Evolutionary conservation across 2,888 invertebrate genomes (phyloP).

Genomic region (Drosophila stalkeri): DNA sequence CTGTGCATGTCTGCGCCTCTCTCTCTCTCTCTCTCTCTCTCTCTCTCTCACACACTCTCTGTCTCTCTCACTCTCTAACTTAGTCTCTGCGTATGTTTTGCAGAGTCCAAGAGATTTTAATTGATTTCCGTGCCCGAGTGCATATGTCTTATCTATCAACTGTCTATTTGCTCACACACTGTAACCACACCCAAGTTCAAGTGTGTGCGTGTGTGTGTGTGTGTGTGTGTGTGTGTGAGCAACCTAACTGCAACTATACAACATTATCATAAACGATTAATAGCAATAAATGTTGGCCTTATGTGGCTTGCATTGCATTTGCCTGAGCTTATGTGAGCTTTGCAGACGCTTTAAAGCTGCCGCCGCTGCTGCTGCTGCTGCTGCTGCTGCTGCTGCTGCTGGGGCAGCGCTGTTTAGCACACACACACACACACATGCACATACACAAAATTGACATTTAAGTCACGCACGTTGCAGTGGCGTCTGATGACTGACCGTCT

Average conservation of each 20-base stretch:
- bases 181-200: conserved; percentile 24
- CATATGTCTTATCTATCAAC: conserved; percentile 71
- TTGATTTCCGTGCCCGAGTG: conserved; percentile 83
- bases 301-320: neutral
- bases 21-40: conserved; percentile 4
- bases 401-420: conserved; percentile 25
- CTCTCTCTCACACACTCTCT: conserved; percentile 6
- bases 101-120: conserved; percentile 77
- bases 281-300: neutral
- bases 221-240: conserved; percentile 4
- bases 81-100: too few relatives aligned
- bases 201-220: conserved; percentile 7
- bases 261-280: conserved; percentile 5
- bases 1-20: conserved; percentile 7
- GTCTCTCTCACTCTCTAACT: conserved; percentile 3
- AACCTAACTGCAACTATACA: neutral
- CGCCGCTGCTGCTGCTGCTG: too few relatives aligned
- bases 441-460: conserved; percentile 59
- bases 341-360: conserved; percentile 14
- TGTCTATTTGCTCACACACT: conserved; percentile 50
- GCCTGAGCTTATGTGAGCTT: conserved; percentile 12
- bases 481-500: conserved; percentile 6
- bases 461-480: conserved; percentile 53
- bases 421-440: neutral
- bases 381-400: conserved; percentile 5